Conservation (phyloP, 2,113 vertebrate species). For the Tragelaphus scriptus region DNA sequence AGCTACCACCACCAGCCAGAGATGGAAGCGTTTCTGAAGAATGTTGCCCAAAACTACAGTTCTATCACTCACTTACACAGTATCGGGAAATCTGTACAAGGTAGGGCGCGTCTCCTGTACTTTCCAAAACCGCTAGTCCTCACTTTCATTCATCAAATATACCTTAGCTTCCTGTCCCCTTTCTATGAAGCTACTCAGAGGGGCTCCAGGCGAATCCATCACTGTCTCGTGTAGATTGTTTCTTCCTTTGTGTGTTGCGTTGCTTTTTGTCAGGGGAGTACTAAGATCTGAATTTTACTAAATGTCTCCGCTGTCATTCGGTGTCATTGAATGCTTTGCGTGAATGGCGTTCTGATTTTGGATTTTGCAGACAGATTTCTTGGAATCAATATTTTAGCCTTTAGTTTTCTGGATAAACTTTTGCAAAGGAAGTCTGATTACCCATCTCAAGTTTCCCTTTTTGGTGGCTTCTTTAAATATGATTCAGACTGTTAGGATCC, state of each 20-base stretch:
- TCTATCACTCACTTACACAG: constrained; percentile 84
- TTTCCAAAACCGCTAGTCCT: not conserved
- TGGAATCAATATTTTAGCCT: not conserved
- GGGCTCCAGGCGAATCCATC: not conserved
- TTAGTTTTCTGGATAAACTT: not conserved
- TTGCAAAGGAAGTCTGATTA: not conserved
- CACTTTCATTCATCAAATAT: not conserved
- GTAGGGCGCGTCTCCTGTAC: constrained; percentile 66
- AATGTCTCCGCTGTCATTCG: not conserved
- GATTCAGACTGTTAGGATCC: not conserved
- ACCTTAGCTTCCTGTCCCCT: not conserved
- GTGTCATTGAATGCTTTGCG: not conserved
- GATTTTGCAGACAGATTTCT: not conserved
- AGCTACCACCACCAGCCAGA: constrained; percentile 79
- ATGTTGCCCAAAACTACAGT: constrained; percentile 72
- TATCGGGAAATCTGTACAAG: constrained; percentile 86
- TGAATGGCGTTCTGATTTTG: not conserved
- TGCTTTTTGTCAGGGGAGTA: not conserved
- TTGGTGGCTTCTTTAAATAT: constrained; percentile 1
- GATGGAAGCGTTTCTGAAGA: constrained; percentile 81
- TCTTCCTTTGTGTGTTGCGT: not conserved
- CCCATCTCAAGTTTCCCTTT: not conserved
- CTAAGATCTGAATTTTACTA: not conserved
- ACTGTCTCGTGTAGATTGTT: not conserved
- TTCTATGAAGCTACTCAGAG: not conserved